These are phyloP conservation scores for Mycteria americana DNA, from an alignment of 2,797 vertebrate species.

Conservation along the genomic window DNA sequence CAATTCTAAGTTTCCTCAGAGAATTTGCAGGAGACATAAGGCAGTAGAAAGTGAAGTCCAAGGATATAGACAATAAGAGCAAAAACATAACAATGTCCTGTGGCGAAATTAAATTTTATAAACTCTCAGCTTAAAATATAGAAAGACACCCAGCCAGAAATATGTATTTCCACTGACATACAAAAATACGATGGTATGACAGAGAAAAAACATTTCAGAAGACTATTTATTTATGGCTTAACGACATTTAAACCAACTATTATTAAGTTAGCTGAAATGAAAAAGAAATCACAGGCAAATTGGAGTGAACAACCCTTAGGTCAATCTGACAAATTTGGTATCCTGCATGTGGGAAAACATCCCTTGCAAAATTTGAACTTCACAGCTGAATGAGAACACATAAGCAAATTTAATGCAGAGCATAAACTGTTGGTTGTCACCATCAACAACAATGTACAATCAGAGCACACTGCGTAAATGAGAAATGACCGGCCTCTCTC, in stretches of 20 bases:
- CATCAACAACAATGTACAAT: not conserved
- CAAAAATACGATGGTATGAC: not conserved
- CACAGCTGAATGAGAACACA: conserved; percentile 41
- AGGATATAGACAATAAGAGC: not conserved
- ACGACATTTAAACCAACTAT: not conserved
- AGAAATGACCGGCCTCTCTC: not conserved
- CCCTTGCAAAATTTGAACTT: conserved; percentile 19
- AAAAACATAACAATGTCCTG: not conserved
- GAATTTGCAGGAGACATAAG: not conserved
- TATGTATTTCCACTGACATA: not conserved
- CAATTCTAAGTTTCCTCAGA: not conserved
- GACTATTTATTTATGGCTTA: conserved; percentile 22
- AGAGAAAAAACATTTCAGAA: not conserved
- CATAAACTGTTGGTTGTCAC: conserved; percentile 19
- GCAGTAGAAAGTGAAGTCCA: not conserved
- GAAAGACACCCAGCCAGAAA: not conserved
- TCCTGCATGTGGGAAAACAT: conserved; percentile 7
- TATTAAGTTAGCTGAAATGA: conserved; percentile 38
- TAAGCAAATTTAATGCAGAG: conserved; percentile 32
- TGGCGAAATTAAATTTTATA: not conserved
- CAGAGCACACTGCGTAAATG: not conserved
- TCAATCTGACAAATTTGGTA: conserved; percentile 37
- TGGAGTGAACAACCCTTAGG: conserved; percentile 29
- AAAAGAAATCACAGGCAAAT: conserved; percentile 31
- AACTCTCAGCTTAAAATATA: not conserved